phyloP scores from a whole-genome alignment of 1,140 invertebrate species.

The Zaprionus taronus region DNA sequence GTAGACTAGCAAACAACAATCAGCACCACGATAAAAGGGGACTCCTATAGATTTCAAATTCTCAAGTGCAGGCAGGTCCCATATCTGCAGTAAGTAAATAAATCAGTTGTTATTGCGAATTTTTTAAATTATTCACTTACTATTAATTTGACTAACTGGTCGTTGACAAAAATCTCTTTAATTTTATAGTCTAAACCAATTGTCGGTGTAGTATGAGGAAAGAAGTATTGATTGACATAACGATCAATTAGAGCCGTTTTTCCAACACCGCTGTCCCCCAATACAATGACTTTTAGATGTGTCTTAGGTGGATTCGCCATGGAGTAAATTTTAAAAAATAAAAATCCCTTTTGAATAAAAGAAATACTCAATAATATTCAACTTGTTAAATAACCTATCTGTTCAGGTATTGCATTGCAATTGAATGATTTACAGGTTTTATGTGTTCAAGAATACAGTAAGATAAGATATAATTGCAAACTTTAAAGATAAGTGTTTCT shows the following conservation, averaged over 20 bases:
- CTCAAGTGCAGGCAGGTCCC: conserved; percentile 99
- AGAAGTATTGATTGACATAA: not conserved
- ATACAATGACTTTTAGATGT: not conserved
- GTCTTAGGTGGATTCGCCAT: not conserved
- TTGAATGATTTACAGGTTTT: not conserved
- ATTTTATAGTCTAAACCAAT: conserved; percentile 85
- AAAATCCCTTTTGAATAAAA: not conserved
- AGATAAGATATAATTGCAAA: not conserved
- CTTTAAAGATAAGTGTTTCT: not conserved
- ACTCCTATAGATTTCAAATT: conserved; percentile 98
- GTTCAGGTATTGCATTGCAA: not conserved
- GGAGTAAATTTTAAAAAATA: not conserved
- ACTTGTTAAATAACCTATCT: not conserved
- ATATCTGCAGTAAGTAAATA: conserved; percentile 89
- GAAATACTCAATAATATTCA: not conserved
- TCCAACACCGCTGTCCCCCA: not conserved
- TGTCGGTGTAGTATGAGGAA: not conserved
- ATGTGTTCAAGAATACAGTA: not conserved
- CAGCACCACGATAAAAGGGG: conserved; percentile 99
- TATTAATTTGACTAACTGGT: conserved; percentile 99
- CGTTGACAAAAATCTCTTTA: conserved; percentile 98
- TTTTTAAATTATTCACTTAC: conserved; percentile 84
- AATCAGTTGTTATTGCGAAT: not conserved
- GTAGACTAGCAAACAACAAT: conserved; percentile 99
- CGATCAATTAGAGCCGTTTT: not conserved